Evolutionary conservation across 2,797 vertebrate species (phyloP), one percentile per base, ranked within the genome.

Genomic region (Gephyroberyx darwinii): DNA sequence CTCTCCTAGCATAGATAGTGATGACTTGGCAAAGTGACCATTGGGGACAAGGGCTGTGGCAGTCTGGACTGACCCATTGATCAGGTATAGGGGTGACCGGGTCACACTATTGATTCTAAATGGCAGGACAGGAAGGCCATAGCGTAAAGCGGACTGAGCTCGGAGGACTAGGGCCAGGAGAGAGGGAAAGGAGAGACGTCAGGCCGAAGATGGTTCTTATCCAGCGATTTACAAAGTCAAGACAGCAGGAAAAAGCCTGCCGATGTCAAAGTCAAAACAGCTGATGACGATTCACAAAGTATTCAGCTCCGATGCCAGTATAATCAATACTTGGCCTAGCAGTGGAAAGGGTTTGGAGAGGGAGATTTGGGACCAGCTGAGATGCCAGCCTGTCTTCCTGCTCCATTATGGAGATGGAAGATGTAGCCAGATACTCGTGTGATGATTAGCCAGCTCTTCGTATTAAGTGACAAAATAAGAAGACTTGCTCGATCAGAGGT

Each of bases 381-480:
- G 80, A 86, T 71, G 73, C 72, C 81, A 70, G 79, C 67, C 70
- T 81, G 70, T 79, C 72, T 79, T 66, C 33, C 31, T 10, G 48
- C 83, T 69, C 0, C 2, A 54, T 77, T 80, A 70, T 75, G 54
- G 77, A 82, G 66, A 86, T 71, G 65, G 74, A 77, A 81, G 86
- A 88, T 71, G 67, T 81, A 87, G 79, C 80, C 75, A 74, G 68
- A 83, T 69, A 75, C 57, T 68, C 74, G 80, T 81, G 74, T 86
- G 89, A 84, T 86, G 85, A 91, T 91, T 91, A 90, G 89, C 84
- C 67, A 80, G 75, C 69, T 56, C 74, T 9, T 69, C 83, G 84
- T 72, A 88, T 87, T 85, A 92, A 83, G 80, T 85, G 84, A 85
- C 83, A 83, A 89, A 88, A 91, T 86, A 87, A 79, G 68, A 76